Base-by-base conservation (phyloP, 1,140 invertebrate genomes). In the Heliconius congener region DNA sequence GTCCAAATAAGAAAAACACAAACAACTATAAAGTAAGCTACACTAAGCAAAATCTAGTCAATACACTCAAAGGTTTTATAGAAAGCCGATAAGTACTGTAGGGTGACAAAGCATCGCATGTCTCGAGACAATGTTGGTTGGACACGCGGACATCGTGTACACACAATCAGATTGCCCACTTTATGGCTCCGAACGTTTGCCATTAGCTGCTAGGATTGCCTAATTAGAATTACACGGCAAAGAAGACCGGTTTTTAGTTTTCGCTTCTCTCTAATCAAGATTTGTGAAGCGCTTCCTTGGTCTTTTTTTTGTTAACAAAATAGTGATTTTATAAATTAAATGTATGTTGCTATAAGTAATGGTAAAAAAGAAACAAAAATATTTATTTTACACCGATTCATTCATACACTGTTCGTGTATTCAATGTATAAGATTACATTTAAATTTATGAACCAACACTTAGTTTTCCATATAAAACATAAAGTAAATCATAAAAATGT, bases 81-180 rank as follows among this genome's bases (percentile, higher is more conserved):
- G 71, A 75, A 80, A 80, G 81, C 81, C 82, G 82, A 83, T 83
- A 82, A 86, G 84, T 84, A 85, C 81, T 78, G 81, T 91, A 91
- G 90, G 91, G 91, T 93, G 92, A 93, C 92, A 92, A 91, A 89
- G 87, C 87, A 84, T 94, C 85, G 92, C 92, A 93, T 94, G 92
- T 92, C 89, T 80, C 50, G 81, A 79, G 87, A 85, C 90, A 92
- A 90, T 93, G 91, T 90, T 84, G 80, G 71, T 84, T 83, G 84
- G 87, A 89, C 89, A 88, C 85, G 82, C 84, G 84, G 88, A 90
- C 91, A 90, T 83, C 87, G 88, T 91, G 92, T 92, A 92, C 92
- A 93, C 91, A 92, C 90, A 87, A 93, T 94, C 91, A 90, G 91
- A 94, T 94, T 90, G 88, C 73, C 78, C 89, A 86, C 82, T 93